Percentiles rank a stretch among this genome's conserved stretches.
phyloP scores from a whole-genome alignment of 2,888 invertebrate species.

The Phaonia tiefii region DNA sequence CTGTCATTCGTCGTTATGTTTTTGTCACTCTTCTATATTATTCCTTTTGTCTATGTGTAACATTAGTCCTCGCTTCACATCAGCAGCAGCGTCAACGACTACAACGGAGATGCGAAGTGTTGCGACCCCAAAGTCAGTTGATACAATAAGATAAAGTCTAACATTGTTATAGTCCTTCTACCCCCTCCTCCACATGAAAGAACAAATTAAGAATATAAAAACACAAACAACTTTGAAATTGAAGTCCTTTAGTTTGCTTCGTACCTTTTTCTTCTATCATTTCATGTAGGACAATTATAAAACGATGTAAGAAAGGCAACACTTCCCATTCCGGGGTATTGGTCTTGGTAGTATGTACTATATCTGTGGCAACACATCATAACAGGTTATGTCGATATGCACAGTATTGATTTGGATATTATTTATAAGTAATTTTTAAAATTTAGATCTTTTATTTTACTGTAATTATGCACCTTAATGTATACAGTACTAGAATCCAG shows the following conservation, averaged over 20 bases:
- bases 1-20: conserved; percentile 29
- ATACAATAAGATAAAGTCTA: conserved; percentile 58
- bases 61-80: conserved; percentile 1
- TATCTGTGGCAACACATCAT: too few relatives aligned
- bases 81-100: not conserved
- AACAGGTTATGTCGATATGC: too few relatives aligned
- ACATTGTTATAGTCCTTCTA: conserved; percentile 45
- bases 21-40: conserved; percentile 26
- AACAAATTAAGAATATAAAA: conserved; percentile 17
- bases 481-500: too few relatives aligned
- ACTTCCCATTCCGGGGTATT: conserved; percentile 43
- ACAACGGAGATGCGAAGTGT: conserved; percentile 47
- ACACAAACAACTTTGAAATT: not conserved
- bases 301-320: conserved; percentile 31
- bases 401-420: too few relatives aligned
- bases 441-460: too few relatives aligned
- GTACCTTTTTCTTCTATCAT: conserved; percentile 37
- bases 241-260: not conserved
- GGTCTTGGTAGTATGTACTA: not conserved
- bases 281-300: conserved; percentile 24
- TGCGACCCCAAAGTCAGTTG: conserved; percentile 66
- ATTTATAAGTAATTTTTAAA: too few relatives aligned
- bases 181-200: not conserved
- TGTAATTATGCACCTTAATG: too few relatives aligned
- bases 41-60: conserved; percentile 6